Conservation (phyloP, 2,797 vertebrate species). For the Antrozous pallidus region DNA sequence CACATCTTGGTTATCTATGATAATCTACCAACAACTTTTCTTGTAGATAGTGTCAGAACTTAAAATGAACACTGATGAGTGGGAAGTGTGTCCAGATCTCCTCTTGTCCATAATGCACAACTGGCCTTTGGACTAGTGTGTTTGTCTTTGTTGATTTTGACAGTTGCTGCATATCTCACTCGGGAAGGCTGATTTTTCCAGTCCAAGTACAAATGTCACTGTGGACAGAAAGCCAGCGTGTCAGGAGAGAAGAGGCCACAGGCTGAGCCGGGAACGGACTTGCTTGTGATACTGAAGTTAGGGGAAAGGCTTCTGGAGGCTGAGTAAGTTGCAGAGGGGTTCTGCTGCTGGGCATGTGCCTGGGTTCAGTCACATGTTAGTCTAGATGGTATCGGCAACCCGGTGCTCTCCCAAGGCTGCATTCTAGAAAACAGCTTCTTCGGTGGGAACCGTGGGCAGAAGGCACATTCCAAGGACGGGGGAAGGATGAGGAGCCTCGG, state of each 20-base stretch:
- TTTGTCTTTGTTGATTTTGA: neutral
- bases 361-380: neutral
- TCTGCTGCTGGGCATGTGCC: neutral
- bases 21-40: neutral
- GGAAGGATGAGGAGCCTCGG: neutral
- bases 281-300: neutral
- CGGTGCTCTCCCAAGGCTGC: neutral
- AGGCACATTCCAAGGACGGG: neutral
- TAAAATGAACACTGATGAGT: neutral
- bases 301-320: neutral
- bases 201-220: neutral
- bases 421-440: neutral
- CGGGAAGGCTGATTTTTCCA: neutral
- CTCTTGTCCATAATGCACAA: neutral
- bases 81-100: neutral
- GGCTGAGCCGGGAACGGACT: neutral
- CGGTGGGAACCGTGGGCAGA: neutral
- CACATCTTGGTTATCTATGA: neutral
- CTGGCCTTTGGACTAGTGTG: neutral
- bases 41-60: neutral
- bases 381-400: neutral
- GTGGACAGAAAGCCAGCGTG: neutral
- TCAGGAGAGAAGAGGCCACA: neutral
- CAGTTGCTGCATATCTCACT: neutral
- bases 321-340: neutral